A percentile compares a stretch with the other conserved stretches of the same genome.
Evolutionary conservation across 2,797 vertebrate genomes (phyloP).

Genomic region (Urocyon cinereoargenteus): DNA sequence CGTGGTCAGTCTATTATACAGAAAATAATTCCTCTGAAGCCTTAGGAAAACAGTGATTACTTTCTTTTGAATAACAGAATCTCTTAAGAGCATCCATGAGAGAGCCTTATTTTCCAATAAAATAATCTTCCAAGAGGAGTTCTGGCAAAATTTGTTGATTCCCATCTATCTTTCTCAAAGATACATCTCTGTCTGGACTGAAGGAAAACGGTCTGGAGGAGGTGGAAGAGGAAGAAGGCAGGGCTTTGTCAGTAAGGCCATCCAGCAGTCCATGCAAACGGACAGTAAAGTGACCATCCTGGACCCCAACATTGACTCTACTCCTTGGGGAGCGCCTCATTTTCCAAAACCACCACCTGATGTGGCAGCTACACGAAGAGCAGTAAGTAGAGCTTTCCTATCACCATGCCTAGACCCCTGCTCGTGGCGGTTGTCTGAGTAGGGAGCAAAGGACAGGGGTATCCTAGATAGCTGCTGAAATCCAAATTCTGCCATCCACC

Average conservation of each 20-base stretch:
- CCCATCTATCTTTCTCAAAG: neutral
- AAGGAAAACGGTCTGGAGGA: neutral
- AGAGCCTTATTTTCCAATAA: slow-evolving; percentile 14
- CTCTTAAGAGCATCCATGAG: neutral
- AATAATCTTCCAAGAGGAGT: slow-evolving; percentile 14
- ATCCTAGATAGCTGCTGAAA: neutral
- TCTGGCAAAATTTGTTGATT: slow-evolving; percentile 5
- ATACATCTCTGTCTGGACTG: neutral
- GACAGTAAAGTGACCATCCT: neutral
- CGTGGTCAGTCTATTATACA: neutral
- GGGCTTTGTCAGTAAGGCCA: neutral
- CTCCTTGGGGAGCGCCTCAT: neutral
- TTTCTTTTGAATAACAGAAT: slow-evolving; percentile 32
- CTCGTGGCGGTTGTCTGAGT: neutral
- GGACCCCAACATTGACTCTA: neutral
- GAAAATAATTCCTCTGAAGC: neutral
- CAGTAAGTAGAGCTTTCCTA: neutral
- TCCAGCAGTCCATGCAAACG: neutral
- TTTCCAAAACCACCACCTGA: neutral
- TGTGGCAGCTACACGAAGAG: neutral
- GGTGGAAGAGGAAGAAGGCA: neutral
- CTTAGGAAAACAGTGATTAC: neutral
- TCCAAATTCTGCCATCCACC: neutral
- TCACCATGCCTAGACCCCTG: neutral
- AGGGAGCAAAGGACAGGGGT: neutral